phyloP scores from a whole-genome alignment of 2,113 vertebrate species.

The Hydrolagus affinis region DNA sequence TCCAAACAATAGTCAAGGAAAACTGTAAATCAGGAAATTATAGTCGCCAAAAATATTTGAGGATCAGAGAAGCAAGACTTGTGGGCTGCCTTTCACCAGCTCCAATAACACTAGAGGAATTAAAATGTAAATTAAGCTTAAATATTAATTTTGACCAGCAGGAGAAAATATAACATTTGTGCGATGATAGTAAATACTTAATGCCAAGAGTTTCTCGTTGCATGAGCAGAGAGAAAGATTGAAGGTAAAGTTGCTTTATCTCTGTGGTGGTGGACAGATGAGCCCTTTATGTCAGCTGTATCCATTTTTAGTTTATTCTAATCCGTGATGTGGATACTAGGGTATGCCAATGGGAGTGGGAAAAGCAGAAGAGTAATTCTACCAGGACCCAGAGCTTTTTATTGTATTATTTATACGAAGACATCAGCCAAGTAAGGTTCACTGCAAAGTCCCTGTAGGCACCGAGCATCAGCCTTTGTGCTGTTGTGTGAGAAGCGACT shows the following conservation, averaged over 20 bases:
- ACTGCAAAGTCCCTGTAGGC: slow-evolving; percentile 47
- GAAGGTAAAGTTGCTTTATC: background rate
- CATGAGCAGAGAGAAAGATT: background rate
- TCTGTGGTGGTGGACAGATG: background rate
- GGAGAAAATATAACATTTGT: background rate
- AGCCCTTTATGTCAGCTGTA: background rate
- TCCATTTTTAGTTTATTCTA: slow-evolving; percentile 33
- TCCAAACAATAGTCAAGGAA: too few relatives aligned
- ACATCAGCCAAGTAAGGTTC: slow-evolving; percentile 40
- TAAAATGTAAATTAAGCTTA: background rate
- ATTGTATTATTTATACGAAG: slow-evolving; percentile 60
- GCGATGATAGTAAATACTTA: background rate
- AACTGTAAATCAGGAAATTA: too few relatives aligned
- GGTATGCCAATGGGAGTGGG: slow-evolving; percentile 38
- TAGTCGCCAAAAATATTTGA: too few relatives aligned
- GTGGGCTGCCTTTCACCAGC: background rate
- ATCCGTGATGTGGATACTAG: slow-evolving; percentile 40
- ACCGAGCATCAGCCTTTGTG: slow-evolving; percentile 48
- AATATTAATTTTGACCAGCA: background rate
- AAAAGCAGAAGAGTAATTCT: slow-evolving; percentile 41
- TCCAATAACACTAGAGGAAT: background rate
- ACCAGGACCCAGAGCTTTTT: slow-evolving; percentile 42
- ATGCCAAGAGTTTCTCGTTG: background rate
- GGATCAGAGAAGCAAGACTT: background rate
- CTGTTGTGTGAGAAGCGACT: slow-evolving; percentile 53